Evolutionary conservation across 2,113 vertebrate genomes (phyloP), one percentile per base, ranked within the genome.

Genomic region (Notothenia coriiceps): DNA sequence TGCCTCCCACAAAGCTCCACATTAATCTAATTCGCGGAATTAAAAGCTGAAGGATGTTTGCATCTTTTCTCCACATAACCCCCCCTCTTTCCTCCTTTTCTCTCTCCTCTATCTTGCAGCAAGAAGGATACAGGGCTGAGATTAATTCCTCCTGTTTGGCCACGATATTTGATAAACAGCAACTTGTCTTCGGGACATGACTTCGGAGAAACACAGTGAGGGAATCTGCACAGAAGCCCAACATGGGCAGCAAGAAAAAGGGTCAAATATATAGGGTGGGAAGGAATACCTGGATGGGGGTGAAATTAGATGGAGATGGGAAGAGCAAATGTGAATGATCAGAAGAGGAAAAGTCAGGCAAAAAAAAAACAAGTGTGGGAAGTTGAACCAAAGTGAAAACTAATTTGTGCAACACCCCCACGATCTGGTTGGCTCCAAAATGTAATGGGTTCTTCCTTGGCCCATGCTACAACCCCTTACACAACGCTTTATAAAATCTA

Each of bases 21-120:
- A 84, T 84, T 92, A 89, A 93, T 93, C 86, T 74, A 87, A 87
- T 91, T 89, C 74, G 70, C 25, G 69, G 77, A 89, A 93, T 89
- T 91, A 94, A 93, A 92, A 90, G 81, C 82, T 86, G 63, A 82
- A 80, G 85, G 88, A 87, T 89, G 86, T 88, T 92, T 89, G 15
- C 56, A 70, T 76, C 74, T 72, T 79, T 77, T 68, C 70, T 7
- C 78, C 65, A 60, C 6, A 1, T 57, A 68, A 59, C 60, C 46
- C 29, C 0, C 29, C 29, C 4, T 14, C 61, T 35, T 10, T 13
- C 33, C 12, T 20, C 9, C 5, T 33, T 61, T 17, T 67, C 66
- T 17, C 50, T 33, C 11, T 59, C 43, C 51, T 20, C 43, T 43
- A 29, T 56, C 79, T 55, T 57, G 61, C 56, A 57, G 75, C 49